Percentiles rank a stretch among this genome's conserved stretches.
These are phyloP conservation scores for Rhinopomastus cyanomelas DNA, from an alignment of 2,113 vertebrate genomes.

Conservation along the genomic window DNA sequence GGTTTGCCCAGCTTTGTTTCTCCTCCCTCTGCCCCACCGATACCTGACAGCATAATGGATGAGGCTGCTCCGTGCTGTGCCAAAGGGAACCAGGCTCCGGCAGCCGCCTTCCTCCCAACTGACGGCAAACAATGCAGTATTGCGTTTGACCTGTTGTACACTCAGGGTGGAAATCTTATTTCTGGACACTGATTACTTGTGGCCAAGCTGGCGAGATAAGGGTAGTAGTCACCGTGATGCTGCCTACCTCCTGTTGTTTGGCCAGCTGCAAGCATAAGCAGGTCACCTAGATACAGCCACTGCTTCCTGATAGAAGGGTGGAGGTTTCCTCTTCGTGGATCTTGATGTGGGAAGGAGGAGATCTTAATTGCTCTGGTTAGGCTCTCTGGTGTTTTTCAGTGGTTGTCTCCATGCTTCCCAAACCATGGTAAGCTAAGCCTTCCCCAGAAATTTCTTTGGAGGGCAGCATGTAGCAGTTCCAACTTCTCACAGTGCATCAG, in stretches of 20 bases:
- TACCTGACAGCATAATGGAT: rapidly evolving
- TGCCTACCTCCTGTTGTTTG: slow-evolving; percentile 27
- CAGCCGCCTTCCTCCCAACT: not conserved
- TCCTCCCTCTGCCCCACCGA: rapidly evolving
- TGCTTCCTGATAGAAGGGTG: not conserved
- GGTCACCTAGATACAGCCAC: not conserved
- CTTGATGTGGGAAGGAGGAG: not conserved
- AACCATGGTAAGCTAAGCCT: rapidly evolving
- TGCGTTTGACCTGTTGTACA: not conserved
- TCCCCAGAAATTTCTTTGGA: not conserved
- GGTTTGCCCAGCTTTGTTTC: not conserved
- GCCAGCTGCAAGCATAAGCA: slow-evolving; percentile 13
- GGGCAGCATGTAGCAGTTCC: not conserved
- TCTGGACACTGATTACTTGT: not conserved
- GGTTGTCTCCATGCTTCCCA: not conserved
- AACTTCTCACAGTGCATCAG: not conserved
- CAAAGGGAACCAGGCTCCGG: not conserved
- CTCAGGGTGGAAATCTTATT: not conserved
- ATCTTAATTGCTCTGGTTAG: not conserved
- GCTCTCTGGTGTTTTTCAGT: not conserved
- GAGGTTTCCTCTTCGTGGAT: not conserved
- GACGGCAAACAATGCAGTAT: not conserved
- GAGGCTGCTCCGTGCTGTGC: not conserved
- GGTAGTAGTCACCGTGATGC: not conserved
- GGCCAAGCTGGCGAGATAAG: not conserved